Base-by-base conservation (phyloP, 2,797 vertebrate species). In the Anguilla obscura region DNA sequence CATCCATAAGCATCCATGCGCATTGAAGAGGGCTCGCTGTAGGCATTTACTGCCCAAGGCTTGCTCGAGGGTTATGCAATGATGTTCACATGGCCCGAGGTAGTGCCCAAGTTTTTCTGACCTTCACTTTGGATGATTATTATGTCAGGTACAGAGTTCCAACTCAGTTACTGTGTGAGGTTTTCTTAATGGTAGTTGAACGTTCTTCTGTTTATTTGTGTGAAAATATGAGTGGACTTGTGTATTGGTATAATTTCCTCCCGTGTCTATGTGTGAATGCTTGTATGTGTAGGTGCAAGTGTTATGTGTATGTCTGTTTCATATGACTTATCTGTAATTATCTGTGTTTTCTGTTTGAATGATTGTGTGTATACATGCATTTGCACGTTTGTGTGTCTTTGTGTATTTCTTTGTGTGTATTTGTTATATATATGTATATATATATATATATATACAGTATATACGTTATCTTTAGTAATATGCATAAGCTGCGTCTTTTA, bases 41-140 rank as follows among this genome's bases (percentile, higher is more conserved):
- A 87, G 50, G 54, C 58, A 56, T 52, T 30, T 10, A 16, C 85
- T 54, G 86, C 58, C 71, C 36, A 84, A 63, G 18, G 86, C 10
- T 21, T 87, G 40, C 83, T 90, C 87, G 48, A 84, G 87, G 87
- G 87, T 76, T 60, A 90, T 91, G 90, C 88, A 89, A 90, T 88
- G 87, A 90, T 90, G 90, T 74, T 91, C 89, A 63, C 58, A 14
- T 82, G 40, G 84, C 84, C 84, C 48, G 84, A 60, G 92, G 87
- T 88, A 93, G 90, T 87, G 90, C 79, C 80, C 66, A 48, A 84
- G 27, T 33, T 36, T 90, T 90, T 71, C 89, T 88, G 92, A 93
- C 92, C 94, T 95, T 95, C 95, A 96, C 95, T 94, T 95, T 91
- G 88, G 95, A 95, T 95, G 96, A 95, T 10, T 69, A 69, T 18